These are phyloP conservation scores for Benthosema pterotum DNA, from an alignment of 2,797 vertebrate genomes.

Conservation along the genomic window DNA sequence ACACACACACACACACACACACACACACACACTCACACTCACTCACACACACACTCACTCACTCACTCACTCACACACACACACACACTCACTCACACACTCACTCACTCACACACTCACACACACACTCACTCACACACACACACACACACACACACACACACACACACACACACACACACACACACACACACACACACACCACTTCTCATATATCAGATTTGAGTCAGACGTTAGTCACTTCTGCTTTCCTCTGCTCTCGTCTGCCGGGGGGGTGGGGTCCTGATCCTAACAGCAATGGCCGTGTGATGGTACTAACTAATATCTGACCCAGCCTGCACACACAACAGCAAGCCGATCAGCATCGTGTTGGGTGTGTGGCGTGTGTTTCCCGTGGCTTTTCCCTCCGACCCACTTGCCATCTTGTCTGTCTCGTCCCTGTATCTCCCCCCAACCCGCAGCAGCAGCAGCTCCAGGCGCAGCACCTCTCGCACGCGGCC, in stretches of 20 bases:
- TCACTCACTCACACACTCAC: too few species aligned
- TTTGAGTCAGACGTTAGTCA: constrained; percentile 40
- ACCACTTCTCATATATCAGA: constrained; percentile 13
- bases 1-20: too few species aligned
- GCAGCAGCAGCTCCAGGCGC: constrained; percentile 91
- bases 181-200: too few species aligned
- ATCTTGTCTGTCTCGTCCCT: constrained; percentile 65
- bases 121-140: too few species aligned
- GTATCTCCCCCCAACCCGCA: constrained; percentile 54
- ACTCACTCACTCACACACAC: too few species aligned
- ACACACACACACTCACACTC: too few species aligned
- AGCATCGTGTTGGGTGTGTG: constrained; percentile 52
- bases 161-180: too few species aligned
- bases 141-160: too few species aligned
- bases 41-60: too few species aligned
- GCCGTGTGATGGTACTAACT: constrained; percentile 65
- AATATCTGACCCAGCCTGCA: constrained; percentile 35
- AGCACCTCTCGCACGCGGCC: constrained; percentile 94
- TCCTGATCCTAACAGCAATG: constrained; percentile 59
- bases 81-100: too few species aligned
- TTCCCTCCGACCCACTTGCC: constrained; percentile 77
- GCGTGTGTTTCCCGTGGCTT: constrained; percentile 46
- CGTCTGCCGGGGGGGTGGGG: constrained; percentile 30
- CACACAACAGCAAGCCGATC: constrained; percentile 40
- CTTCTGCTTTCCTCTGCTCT: constrained; percentile 42